Percentiles rank a stretch among this genome's conserved stretches.
Conservation (phyloP, 2,113 vertebrate genomes). For the Chelonoidis abingdonii region DNA sequence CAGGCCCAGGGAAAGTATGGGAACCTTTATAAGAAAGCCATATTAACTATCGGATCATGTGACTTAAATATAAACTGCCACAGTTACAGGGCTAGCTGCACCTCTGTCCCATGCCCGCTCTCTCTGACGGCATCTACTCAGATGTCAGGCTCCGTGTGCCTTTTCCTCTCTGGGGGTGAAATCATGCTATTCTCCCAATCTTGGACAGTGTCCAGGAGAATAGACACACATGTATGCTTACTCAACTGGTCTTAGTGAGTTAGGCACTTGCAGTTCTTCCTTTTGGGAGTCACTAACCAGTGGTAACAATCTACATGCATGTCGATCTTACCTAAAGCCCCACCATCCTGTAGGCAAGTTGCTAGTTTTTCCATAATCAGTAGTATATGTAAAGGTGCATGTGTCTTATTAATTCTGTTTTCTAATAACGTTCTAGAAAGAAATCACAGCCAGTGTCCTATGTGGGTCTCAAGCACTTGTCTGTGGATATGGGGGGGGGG, state of each 20-base stretch:
- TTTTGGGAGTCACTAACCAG: background rate
- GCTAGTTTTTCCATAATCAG: too few species aligned
- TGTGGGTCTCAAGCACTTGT: too few species aligned
- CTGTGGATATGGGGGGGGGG: too few species aligned
- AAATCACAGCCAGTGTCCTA: too few species aligned
- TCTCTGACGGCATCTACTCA: background rate
- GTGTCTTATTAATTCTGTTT: too few species aligned
- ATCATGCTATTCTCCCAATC: background rate
- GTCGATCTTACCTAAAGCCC: background rate
- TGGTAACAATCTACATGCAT: background rate
- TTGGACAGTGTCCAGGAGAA: background rate
- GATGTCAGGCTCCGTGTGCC: background rate
- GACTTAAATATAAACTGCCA: background rate
- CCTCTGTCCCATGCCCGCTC: background rate
- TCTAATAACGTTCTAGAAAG: too few species aligned
- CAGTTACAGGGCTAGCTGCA: background rate
- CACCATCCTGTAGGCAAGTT: rapidly evolving
- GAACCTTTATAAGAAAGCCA: background rate
- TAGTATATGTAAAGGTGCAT: too few species aligned
- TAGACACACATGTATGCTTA: rapidly evolving
- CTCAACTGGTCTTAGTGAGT: conserved; percentile 26
- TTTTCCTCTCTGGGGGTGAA: background rate
- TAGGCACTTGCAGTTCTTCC: background rate
- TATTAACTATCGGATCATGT: background rate
- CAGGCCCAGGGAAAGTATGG: background rate